These are phyloP conservation scores for Lucilia cuprina DNA, from an alignment of 1,140 invertebrate species.

Conservation along the genomic window DNA sequence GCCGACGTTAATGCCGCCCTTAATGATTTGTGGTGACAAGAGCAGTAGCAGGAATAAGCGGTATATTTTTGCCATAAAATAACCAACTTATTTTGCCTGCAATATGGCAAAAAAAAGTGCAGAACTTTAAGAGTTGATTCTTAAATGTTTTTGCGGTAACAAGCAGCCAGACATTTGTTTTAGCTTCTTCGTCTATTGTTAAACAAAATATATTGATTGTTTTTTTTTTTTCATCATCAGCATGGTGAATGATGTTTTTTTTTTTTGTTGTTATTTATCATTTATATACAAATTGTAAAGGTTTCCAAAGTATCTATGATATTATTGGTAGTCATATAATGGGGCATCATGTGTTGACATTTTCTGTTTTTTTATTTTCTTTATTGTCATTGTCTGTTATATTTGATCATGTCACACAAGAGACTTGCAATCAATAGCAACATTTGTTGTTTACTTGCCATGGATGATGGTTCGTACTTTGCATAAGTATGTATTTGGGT, in stretches of 20 bases:
- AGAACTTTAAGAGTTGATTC: neutral
- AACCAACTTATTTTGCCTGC: neutral
- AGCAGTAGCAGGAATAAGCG: neutral
- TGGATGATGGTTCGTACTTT: neutral
- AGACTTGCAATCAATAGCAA: neutral
- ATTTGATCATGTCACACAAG: conserved; percentile 3
- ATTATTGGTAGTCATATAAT: neutral
- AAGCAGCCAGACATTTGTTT: neutral
- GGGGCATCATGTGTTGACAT: neutral
- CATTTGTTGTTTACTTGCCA: neutral
- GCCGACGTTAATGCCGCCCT: neutral
- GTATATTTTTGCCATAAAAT: neutral
- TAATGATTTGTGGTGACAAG: conserved; percentile 6
- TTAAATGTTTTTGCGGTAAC: neutral
- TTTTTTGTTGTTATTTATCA: neutral
- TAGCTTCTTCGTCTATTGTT: neutral
- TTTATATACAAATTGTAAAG: neutral
- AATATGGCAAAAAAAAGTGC: neutral
- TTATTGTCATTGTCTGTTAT: neutral
- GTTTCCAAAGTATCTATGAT: neutral
- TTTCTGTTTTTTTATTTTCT: neutral
- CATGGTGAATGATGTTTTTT: neutral
- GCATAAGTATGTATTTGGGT: neutral
- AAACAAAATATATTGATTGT: neutral
- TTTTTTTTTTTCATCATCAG: neutral